Evolutionary conservation across 2,797 vertebrate species (phyloP).

Genomic region (Sternarchorhynchus goeldii): DNA sequence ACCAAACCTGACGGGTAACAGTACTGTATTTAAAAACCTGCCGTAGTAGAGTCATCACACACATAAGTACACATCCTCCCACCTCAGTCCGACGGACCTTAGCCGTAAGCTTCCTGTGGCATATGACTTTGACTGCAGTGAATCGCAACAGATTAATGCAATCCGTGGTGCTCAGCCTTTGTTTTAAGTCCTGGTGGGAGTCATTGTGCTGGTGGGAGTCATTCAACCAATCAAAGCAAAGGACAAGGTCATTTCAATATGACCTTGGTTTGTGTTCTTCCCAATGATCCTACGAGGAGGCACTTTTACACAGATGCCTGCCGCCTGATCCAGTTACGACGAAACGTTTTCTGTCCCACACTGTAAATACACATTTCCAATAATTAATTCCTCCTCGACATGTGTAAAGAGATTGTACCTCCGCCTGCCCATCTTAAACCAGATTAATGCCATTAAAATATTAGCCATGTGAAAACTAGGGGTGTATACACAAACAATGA

Average conservation of each 20-base stretch:
- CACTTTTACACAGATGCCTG: not conserved
- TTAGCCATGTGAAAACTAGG: conserved; percentile 41
- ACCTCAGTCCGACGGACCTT: not conserved
- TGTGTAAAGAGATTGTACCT: conserved; percentile 19
- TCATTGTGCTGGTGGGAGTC: not conserved
- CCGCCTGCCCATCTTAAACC: conserved; percentile 25
- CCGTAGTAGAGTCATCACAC: too few relatives aligned
- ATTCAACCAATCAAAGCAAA: conserved; percentile 19
- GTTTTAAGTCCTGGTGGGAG: not conserved
- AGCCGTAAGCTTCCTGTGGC: not conserved
- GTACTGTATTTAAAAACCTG: too few relatives aligned
- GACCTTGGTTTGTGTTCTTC: conserved; percentile 33
- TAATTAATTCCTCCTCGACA: conserved; percentile 26
- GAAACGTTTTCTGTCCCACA: not conserved
- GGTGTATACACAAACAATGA: conserved; percentile 7
- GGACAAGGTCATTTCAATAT: not conserved
- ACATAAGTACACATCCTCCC: not conserved
- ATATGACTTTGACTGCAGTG: too few relatives aligned
- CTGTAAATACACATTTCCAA: not conserved
- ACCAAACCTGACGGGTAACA: too few relatives aligned
- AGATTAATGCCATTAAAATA: conserved; percentile 53
- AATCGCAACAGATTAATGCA: not conserved
- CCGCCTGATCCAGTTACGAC: not conserved
- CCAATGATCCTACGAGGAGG: not conserved
- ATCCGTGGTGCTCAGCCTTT: conserved; percentile 21